Conservation (phyloP, 2,888 invertebrate genomes). For the Didymodactylos carnosus region DNA sequence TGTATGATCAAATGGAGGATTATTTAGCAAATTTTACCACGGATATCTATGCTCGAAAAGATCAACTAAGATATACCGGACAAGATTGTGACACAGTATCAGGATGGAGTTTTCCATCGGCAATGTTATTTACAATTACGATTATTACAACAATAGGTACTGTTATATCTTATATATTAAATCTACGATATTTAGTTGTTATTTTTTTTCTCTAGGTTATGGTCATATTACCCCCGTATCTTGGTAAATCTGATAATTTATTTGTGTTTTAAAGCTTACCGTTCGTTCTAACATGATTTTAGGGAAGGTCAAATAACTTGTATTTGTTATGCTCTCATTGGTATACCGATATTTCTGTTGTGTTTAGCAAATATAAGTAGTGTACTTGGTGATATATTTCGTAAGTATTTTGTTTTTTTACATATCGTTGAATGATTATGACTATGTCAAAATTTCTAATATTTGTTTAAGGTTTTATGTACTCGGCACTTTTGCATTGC, state of each 20-base stretch:
- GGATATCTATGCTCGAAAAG: neutral
- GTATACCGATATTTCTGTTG: constrained; percentile 12
- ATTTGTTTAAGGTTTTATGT: neutral
- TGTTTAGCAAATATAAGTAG: constrained; percentile 9
- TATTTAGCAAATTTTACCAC: constrained; percentile 1
- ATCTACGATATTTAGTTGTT: neutral
- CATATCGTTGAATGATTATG: neutral
- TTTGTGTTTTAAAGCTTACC: too few relatives aligned
- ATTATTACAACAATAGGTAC: constrained; percentile 33
- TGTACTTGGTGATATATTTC: constrained; percentile 4
- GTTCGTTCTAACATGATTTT: too few relatives aligned
- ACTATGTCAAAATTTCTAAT: neutral
- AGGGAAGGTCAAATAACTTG: constrained; percentile 13
- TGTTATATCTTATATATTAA: too few relatives aligned
- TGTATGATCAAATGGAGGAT: neutral
- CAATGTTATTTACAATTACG: constrained; percentile 31
- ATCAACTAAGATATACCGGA: neutral
- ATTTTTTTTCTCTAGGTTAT: constrained; percentile 5
- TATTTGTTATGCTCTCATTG: constrained; percentile 13
- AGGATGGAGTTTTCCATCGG: constrained; percentile 30
- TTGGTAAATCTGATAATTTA: neutral
- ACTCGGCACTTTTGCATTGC: neutral
- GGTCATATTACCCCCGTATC: constrained; percentile 9
- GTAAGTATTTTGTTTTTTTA: neutral
- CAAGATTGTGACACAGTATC: constrained; percentile 22